A percentile compares a stretch with the other conserved stretches of the same genome.
phyloP scores from a whole-genome alignment of 2,888 invertebrate genomes.

The Halictus quadricinctus region DNA sequence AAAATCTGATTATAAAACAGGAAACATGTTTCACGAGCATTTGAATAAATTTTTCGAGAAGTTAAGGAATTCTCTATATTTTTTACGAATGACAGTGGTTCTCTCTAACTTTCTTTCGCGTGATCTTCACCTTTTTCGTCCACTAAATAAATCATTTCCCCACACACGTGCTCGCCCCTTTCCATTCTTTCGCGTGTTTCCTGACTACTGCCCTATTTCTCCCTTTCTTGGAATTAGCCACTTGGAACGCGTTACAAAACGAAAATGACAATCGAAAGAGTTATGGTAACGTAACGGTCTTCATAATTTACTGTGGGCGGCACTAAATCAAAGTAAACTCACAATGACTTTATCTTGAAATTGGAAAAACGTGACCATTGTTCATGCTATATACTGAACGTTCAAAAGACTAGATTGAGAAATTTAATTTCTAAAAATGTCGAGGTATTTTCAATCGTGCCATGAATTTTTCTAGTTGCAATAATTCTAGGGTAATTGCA shows the following conservation, averaged over 20 bases:
- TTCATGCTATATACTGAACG: background rate
- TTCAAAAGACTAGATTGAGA: background rate
- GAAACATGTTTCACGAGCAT: background rate
- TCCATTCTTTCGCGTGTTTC: conserved; percentile 50
- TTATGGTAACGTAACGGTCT: background rate
- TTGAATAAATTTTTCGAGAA: background rate
- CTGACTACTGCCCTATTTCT: conserved; percentile 35
- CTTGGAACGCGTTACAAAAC: conserved; percentile 58
- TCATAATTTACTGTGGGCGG: background rate
- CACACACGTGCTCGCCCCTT: conserved; percentile 41
- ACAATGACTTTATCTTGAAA: background rate
- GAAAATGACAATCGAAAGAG: conserved; percentile 55
- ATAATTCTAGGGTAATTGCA: background rate
- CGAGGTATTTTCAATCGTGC: background rate
- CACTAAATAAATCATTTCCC: conserved; percentile 62
- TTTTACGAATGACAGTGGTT: background rate
- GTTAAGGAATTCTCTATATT: background rate
- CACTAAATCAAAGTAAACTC: background rate
- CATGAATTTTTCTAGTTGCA: background rate
- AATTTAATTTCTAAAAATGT: background rate
- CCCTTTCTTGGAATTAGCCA: conserved; percentile 60
- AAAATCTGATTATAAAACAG: background rate
- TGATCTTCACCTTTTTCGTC: conserved; percentile 53
- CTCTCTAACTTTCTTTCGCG: conserved; percentile 36
- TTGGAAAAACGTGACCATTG: background rate